Base-by-base conservation (phyloP, 2,888 invertebrate genomes). In the Operophtera brumata region DNA sequence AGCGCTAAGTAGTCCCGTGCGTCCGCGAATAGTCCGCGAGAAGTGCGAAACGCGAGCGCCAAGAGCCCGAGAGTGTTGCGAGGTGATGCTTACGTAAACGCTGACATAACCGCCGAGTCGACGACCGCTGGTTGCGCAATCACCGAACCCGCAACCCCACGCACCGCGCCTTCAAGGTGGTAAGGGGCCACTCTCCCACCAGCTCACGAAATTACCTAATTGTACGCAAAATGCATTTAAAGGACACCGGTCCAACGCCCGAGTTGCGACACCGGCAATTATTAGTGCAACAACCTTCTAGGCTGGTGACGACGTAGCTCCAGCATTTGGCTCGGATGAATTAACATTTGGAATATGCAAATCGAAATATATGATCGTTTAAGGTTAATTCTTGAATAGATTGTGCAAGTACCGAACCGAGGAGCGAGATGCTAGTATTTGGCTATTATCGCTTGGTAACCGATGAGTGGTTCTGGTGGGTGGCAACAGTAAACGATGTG, bases 31-130 rank as follows among this genome's bases (percentile, higher is more conserved):
- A 86, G 84, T 80, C 71, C 78, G 77, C 78, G 77, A 75, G 80
- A 85, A 84, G 87, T 88, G 87, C 84, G 81, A 88, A 87, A 82
- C 75, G 80, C 75, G 79, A 79, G 78, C 82, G 81, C 77, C 20
- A 20, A 4, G 2, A 78, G 84, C 74, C 80, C 77, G 83, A 81
- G 84, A 84, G 76, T 84, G 80, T 84, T 84, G 85, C 88, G 86
- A 87, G 85, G 84, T 83, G 84, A 82, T 77, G 80, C 77, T 90
- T 89, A 90, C 88, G 89, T 88, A 90, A 90, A 76, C 71, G 75
- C 86, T 89, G 90, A 90, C 87, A 90, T 90, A 90, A 90, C 82
- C 85, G 80, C 87, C 84, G 79, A 87, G 89, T 89, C 89, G 88
- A 86, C 86, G 89, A 89, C 90, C 89, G 88, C 69, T 73, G 79